Conservation (phyloP, 2,797 vertebrate species). For the Galagoides demidoff region DNA sequence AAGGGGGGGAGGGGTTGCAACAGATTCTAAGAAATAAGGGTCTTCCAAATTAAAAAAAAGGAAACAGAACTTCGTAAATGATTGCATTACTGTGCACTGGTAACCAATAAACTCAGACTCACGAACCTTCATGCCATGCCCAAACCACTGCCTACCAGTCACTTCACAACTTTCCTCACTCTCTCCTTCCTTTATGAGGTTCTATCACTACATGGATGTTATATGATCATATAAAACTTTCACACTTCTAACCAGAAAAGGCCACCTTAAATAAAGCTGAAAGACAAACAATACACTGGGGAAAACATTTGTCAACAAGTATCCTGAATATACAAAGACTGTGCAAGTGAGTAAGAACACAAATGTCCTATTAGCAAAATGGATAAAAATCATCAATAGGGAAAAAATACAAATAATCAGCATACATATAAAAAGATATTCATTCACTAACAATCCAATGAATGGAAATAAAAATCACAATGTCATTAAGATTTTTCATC, state of each 20-base stretch:
- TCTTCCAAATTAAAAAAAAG: neutral
- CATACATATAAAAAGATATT: constrained; percentile 17
- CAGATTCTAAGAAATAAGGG: neutral
- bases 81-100: neutral
- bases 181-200: neutral
- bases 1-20: neutral
- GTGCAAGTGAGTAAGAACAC: constrained; percentile 6
- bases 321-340: constrained; percentile 19
- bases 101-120: neutral
- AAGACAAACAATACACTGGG: neutral
- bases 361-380: constrained; percentile 46
- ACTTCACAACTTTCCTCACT: neutral
- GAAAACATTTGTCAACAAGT: constrained; percentile 4
- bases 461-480: constrained; percentile 31
- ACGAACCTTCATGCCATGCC: neutral
- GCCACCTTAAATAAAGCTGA: neutral
- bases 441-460: constrained; percentile 3
- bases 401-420: constrained; percentile 25
- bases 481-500: constrained; percentile 1
- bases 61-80: neutral
- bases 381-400: neutral
- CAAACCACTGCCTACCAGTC: neutral
- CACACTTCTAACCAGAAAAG: constrained; percentile 27
- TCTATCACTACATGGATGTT: neutral
- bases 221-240: neutral